Evolutionary conservation across 2,888 invertebrate species (phyloP), one percentile per base, ranked within the genome.

Genomic region (Dromius quadrimaculatus): DNA sequence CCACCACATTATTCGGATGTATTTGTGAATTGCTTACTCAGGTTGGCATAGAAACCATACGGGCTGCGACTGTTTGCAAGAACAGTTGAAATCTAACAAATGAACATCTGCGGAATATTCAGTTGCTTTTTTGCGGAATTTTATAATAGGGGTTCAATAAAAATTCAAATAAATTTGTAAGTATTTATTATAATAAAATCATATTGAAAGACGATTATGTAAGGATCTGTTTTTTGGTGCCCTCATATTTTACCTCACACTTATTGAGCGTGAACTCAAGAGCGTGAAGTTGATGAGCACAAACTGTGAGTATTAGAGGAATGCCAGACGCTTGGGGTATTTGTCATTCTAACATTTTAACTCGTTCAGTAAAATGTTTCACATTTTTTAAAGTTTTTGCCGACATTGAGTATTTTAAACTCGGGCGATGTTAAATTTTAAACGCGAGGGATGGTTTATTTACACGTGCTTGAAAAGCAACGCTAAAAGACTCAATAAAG

Each of bases 341-440:
- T 62, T 70, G 70, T 70, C 70, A 70, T 70, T 62, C 62, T 36
- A 70, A 62, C 70, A 38, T 70, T 70, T 70, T 61, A 70, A 70
- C 70, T 70, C 62, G 61, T 62, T 70, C 70, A 70, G 47, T 23
- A 38, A 70, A 70, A 70, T 70, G 47, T 61, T 70, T 62, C 36
- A 38, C 70, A 70, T 70, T 70, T 70, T 62, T 70, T 13, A 36
- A 61, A 45, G 59, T 69, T 59, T 66, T 57, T 54, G 62, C 62
- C 38, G 45, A 61, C 47, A 41, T 38, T 9, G 34, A 47, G 70
- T 70, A 70, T 70, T 70, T 70, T 70, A 70, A 62, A 32, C 61
- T n/a, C n/a, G n/a, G n/a, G n/a, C n/a, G n/a, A n/a, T n/a, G n/a
- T n/a, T n/a, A n/a, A n/a, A n/a, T n/a, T n/a, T n/a, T n/a, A n/a